phyloP scores from a whole-genome alignment of 2,797 vertebrate genomes.

The Smutsia temminckii region DNA sequence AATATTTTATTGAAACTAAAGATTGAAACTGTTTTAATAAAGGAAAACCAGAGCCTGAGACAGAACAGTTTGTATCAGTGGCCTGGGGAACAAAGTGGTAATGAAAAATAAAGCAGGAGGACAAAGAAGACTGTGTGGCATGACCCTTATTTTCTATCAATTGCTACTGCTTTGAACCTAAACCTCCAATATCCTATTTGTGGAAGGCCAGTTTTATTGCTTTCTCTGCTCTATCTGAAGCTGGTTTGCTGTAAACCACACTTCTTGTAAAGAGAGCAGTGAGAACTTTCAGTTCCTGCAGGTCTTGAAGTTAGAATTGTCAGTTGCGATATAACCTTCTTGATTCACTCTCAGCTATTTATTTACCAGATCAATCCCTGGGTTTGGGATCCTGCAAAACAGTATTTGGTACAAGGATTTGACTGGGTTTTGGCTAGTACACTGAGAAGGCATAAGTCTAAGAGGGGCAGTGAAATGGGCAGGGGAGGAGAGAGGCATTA shows the following conservation, averaged over 20 bases:
- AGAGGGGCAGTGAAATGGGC: background rate
- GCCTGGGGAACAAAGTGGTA: background rate
- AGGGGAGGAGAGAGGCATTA: background rate
- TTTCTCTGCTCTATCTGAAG: background rate
- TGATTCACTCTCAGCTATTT: background rate
- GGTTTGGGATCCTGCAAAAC: background rate
- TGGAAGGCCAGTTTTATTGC: background rate
- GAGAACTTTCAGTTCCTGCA: background rate
- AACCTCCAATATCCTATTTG: background rate
- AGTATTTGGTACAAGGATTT: background rate
- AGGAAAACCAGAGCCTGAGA: background rate
- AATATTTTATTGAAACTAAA: slow-evolving; percentile 59
- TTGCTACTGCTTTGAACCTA: slow-evolving; percentile 1
- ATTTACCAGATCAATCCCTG: background rate
- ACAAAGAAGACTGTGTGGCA: background rate
- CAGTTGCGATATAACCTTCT: background rate
- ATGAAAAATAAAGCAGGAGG: background rate
- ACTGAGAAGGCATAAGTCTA: background rate
- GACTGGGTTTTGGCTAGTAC: background rate
- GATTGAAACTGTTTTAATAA: slow-evolving; percentile 32
- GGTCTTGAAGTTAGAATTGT: background rate
- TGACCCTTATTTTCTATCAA: slow-evolving; percentile 28
- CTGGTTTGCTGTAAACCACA: background rate
- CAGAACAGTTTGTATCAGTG: background rate
- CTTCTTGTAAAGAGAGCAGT: background rate